phyloP scores from a whole-genome alignment of 2,797 vertebrate genomes.

The Crypturellus tataupa region DNA sequence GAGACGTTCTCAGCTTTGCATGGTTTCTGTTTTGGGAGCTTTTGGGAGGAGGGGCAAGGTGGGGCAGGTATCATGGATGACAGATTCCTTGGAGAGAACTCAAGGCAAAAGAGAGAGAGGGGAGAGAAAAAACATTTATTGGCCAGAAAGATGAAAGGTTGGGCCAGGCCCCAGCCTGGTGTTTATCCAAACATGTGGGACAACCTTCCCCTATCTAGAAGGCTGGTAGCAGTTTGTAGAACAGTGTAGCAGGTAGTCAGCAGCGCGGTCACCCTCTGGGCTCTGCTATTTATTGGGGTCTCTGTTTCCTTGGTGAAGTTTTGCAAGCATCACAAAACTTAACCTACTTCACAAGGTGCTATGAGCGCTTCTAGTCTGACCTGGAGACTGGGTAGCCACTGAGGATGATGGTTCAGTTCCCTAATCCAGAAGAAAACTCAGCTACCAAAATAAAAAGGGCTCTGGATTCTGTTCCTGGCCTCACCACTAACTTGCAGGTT shows the following conservation, averaged over 20 bases:
- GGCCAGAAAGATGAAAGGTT: conserved; percentile 26
- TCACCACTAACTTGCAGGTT: not conserved
- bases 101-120: not conserved
- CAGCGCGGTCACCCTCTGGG: not conserved
- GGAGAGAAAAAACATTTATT: not conserved
- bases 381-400: not conserved
- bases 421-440: not conserved
- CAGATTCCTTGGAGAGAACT: conserved; percentile 37
- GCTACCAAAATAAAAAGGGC: not conserved
- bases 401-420: not conserved
- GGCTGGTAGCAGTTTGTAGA: conserved; percentile 25
- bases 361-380: conserved; percentile 1
- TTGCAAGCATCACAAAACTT: conserved; percentile 14
- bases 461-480: not conserved
- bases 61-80: not conserved
- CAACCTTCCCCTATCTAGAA: not conserved
- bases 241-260: conserved; percentile 40
- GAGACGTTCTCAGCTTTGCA: not conserved
- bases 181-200: conserved; percentile 17
- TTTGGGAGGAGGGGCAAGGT: not conserved
- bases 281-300: not conserved
- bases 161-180: conserved; percentile 12
- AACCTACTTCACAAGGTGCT: not conserved
- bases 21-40: not conserved
- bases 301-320: conserved; percentile 45